A percentile compares a stretch with the other conserved stretches of the same genome.
These are phyloP conservation scores for Pachyuromys duprasi DNA, from an alignment of 2,797 vertebrate genomes.

Conservation along the genomic window DNA sequence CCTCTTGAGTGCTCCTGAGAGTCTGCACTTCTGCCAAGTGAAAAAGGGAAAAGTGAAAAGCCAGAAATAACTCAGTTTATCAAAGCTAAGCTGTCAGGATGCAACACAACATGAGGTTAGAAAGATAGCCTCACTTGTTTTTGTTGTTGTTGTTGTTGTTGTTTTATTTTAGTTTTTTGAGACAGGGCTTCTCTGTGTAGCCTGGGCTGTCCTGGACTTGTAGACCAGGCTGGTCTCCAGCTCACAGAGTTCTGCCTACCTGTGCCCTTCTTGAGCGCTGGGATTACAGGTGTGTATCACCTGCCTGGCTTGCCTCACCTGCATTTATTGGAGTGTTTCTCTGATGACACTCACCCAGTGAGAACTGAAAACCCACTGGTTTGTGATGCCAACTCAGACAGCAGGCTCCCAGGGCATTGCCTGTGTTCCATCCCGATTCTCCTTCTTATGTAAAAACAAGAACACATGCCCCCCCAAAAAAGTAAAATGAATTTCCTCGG, in stretches of 20 bases:
- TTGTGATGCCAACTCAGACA: not conserved
- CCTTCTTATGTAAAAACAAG: not conserved
- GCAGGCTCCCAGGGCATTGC: not conserved
- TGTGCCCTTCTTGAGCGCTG: too few relatives aligned
- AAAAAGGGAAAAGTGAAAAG: too few relatives aligned
- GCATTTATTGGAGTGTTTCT: not conserved
- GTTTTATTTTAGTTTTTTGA: too few relatives aligned
- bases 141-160: too few relatives aligned
- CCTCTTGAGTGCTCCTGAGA: not conserved
- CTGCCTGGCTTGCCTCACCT: too few relatives aligned
- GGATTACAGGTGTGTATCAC: too few relatives aligned
- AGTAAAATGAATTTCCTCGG: not conserved
- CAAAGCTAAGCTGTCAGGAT: not conserved
- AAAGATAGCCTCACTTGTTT: not conserved
- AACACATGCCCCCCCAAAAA: not conserved
- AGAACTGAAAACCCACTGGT: not conserved
- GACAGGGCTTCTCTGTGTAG: too few relatives aligned
- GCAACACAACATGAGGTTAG: not conserved
- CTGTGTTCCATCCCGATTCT: not conserved
- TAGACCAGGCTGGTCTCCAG: too few relatives aligned
- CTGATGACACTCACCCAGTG: not conserved
- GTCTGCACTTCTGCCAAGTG: not conserved
- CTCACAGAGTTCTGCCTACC: too few relatives aligned
- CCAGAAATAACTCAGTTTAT: not conserved
- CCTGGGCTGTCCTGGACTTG: too few relatives aligned